These are phyloP conservation scores for Lytechinus variegatus DNA, from an alignment of 35 echinoderm and acorn worm genomes.

Conservation along the genomic window DNA sequence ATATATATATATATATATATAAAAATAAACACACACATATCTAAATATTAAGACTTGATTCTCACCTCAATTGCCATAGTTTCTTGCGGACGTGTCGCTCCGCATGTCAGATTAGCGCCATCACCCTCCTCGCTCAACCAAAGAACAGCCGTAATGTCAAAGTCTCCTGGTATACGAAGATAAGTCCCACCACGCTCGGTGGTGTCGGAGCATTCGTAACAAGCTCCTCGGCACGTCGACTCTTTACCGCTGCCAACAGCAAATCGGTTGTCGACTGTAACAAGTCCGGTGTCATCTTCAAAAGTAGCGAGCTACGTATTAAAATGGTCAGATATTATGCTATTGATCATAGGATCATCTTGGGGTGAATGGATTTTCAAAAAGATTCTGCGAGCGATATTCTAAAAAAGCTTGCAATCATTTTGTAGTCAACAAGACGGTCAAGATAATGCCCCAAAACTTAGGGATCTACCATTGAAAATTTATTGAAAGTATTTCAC, in stretches of 20 bases:
- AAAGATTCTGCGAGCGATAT: no score
- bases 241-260: constrained; percentile 2
- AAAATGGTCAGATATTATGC: neutral
- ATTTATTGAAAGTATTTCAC: no score
- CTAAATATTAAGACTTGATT: neutral
- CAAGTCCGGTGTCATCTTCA: constrained; percentile 41
- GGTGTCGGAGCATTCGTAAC: constrained; percentile 36
- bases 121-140: constrained; percentile 54
- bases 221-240: constrained; percentile 46
- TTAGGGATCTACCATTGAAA: no score
- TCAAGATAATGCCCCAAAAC: no score
- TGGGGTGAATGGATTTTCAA: no score
- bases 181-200: constrained; percentile 23
- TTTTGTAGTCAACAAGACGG: no score
- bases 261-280: constrained; percentile 19
- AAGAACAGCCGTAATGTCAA: constrained; percentile 60
- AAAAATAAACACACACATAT: no score
- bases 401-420: no score
- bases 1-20: no score
- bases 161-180: constrained; percentile 61
- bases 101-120: constrained; percentile 49
- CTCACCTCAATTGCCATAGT: constrained; percentile 17
- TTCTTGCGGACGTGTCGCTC: constrained; percentile 13
- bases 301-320: constrained; percentile 29
- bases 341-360: no score